Conservation (phyloP, 2,113 vertebrate species). For the Aphyosemion australe region DNA sequence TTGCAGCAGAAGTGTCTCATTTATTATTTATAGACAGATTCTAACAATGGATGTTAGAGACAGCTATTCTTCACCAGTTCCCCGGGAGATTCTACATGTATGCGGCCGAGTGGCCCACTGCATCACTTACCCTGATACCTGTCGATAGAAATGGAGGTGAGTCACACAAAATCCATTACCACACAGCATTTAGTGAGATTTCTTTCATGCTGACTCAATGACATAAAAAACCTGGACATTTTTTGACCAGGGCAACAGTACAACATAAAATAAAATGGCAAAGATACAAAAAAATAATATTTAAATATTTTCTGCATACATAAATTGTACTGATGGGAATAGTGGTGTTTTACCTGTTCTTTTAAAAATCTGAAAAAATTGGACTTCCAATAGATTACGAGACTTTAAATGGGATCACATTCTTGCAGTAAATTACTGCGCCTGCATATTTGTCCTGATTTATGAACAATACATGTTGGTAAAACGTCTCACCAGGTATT, state of each 20-base stretch:
- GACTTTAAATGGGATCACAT: too few relatives aligned
- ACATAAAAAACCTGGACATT: neutral
- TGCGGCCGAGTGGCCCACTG: neutral
- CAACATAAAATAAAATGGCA: too few relatives aligned
- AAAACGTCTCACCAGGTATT: too few relatives aligned
- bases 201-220: neutral
- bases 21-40: conserved; percentile 34
- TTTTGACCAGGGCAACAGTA: neutral
- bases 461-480: too few relatives aligned
- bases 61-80: neutral
- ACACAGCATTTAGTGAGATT: conserved; percentile 4
- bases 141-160: conserved; percentile 9
- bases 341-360: too few relatives aligned
- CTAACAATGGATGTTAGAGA: conserved; percentile 25
- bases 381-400: too few relatives aligned
- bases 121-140: conserved; percentile 12
- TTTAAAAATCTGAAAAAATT: too few relatives aligned
- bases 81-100: conserved; percentile 12
- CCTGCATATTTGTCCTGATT: too few relatives aligned
- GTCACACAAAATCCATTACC: conserved; percentile 11
- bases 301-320: too few relatives aligned
- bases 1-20: conserved; percentile 18
- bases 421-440: too few relatives aligned
- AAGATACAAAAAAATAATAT: too few relatives aligned
- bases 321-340: too few relatives aligned